Conservation (phyloP, 2,888 invertebrate species). For the Abrostola tripartita region DNA sequence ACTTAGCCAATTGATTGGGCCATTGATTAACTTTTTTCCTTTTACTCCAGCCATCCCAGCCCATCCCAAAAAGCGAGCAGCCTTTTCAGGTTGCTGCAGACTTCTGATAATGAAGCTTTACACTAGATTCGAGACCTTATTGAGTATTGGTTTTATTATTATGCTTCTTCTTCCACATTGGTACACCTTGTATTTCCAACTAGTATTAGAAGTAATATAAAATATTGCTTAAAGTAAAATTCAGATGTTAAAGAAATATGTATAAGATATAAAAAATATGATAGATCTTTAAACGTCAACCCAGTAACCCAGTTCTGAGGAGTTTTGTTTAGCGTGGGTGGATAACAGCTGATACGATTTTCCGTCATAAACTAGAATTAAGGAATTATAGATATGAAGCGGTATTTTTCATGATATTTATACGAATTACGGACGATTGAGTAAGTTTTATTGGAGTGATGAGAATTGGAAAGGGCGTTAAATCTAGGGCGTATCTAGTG, state of each 20-base stretch:
- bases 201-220: slow-evolving; percentile 14
- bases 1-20: too few species aligned
- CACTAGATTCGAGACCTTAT: too few species aligned
- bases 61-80: too few species aligned
- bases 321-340: slow-evolving; percentile 39
- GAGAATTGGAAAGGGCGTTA: neutral
- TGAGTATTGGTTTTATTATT: too few species aligned
- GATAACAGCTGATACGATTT: slow-evolving; percentile 33
- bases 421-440: neutral
- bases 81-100: too few species aligned
- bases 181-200: neutral
- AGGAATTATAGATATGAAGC: slow-evolving; percentile 16
- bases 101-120: too few species aligned
- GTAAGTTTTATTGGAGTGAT: neutral
- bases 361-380: slow-evolving; percentile 18
- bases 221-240: slow-evolving; percentile 16
- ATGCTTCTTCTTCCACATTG: too few species aligned
- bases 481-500: neutral
- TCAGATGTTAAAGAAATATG: slow-evolving; percentile 28
- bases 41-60: too few species aligned
- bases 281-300: slow-evolving; percentile 39
- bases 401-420: slow-evolving; percentile 12
- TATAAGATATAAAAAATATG: slow-evolving; percentile 29
- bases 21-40: too few species aligned
- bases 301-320: slow-evolving; percentile 35